These are phyloP conservation scores for Triops longicaudatus DNA, from an alignment of 1,140 invertebrate genomes.

Conservation along the genomic window DNA sequence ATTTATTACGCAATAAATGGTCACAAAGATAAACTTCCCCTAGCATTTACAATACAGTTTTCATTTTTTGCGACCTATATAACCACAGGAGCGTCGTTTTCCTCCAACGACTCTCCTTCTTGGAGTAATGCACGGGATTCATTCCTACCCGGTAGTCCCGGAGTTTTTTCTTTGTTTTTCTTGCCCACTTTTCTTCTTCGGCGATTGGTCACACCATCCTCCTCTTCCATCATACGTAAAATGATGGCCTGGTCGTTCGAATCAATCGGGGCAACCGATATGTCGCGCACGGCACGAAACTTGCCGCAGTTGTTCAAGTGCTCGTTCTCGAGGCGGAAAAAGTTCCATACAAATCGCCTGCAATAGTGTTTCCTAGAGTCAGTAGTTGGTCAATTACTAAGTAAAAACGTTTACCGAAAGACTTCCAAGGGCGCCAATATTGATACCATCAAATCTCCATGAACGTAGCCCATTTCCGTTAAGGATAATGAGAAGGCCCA, in stretches of 20 bases:
- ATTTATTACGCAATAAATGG: background rate
- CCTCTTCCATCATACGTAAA: conserved; percentile 90
- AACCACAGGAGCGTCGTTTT: conserved; percentile 27
- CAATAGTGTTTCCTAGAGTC: background rate
- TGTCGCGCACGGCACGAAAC: conserved; percentile 96
- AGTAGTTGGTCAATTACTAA: background rate
- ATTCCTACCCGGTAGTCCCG: conserved; percentile 33
- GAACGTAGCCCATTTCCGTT: conserved; percentile 68
- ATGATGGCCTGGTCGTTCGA: conserved; percentile 84
- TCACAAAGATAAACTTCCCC: no score
- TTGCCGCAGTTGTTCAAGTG: conserved; percentile 98
- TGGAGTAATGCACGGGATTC: conserved; percentile 41
- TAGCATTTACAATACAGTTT: background rate
- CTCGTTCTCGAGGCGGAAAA: conserved; percentile 98
- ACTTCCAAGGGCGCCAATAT: conserved; percentile 88
- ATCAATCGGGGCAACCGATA: conserved; percentile 93
- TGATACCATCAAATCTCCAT: conserved; percentile 77
- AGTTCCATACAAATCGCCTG: conserved; percentile 98
- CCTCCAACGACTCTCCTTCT: conserved; percentile 47
- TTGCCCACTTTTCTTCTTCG: conserved; percentile 44
- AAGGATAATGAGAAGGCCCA: conserved; percentile 84
- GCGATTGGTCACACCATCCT: conserved; percentile 74
- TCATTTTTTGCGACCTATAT: background rate
- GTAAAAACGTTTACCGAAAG: conserved; percentile 58
- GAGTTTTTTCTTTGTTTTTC: conserved; percentile 42